Evolutionary conservation across 2,113 vertebrate genomes (phyloP).

Genomic region (Sceloporus tristichus): DNA sequence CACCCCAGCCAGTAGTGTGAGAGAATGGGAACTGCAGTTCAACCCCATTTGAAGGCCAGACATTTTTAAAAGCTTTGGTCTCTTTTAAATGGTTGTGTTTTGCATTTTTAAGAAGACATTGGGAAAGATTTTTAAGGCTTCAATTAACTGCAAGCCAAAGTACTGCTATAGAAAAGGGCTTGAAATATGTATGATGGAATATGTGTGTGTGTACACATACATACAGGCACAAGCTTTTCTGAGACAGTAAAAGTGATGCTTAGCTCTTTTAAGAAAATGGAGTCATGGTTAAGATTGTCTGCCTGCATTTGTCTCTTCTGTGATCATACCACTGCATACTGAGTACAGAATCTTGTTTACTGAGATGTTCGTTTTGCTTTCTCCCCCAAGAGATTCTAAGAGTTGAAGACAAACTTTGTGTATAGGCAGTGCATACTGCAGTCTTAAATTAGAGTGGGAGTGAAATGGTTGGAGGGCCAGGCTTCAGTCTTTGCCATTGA

Average conservation of each 20-base stretch:
- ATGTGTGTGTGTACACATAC: not conserved
- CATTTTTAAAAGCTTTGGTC: too few species aligned
- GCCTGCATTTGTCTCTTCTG: not conserved
- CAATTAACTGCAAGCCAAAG: not conserved
- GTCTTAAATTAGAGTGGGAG: not conserved
- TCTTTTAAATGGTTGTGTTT: not conserved
- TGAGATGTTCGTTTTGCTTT: not conserved
- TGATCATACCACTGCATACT: not conserved
- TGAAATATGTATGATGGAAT: not conserved
- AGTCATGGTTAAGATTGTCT: not conserved
- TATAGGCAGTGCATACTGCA: not conserved
- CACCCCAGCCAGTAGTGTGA: too few species aligned
- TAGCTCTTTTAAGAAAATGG: not conserved
- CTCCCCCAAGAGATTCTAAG: not conserved
- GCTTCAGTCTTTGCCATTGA: not conserved
- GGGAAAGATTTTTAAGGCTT: not conserved
- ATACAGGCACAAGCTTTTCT: too few species aligned
- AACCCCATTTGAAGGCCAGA: too few species aligned
- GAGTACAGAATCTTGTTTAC: not conserved
- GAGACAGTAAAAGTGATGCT: not conserved
- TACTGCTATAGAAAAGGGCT: not conserved
- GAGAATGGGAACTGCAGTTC: too few species aligned
- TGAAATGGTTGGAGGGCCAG: not conserved
- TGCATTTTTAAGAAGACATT: not conserved
- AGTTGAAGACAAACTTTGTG: not conserved